Evolutionary conservation across 2,797 vertebrate genomes (phyloP), one percentile per base, ranked within the genome.

Genomic region (Enteromius thamalakanensis): DNA sequence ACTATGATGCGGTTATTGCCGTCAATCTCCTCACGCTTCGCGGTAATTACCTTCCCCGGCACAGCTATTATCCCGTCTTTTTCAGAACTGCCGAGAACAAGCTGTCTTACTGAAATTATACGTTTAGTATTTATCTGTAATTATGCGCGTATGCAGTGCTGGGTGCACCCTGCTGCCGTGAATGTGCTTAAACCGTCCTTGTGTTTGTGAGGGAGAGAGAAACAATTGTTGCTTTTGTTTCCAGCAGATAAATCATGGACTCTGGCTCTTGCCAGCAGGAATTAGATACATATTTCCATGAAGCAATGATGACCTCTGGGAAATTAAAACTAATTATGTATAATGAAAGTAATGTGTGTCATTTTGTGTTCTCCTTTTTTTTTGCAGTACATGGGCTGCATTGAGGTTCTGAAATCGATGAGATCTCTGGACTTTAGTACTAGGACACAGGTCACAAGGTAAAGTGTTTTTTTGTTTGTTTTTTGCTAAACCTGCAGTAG

Each of bases 381-480:
- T 81, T 85, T 90, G 21, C 90, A 99, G 97, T 99, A 99, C 90
- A 98, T 99, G 97, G 98, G 98, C 82, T 99, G 98, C 90, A 98
- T 99, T 1, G 97, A 98, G 91, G 97, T 99, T 76, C 89, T 97
- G 76, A 97, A 96, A 80, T 99, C 98, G 19, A 99, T 99, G 98
- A 95, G 98, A 29, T 98, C 97, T 19, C 92, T 99, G 81, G 97
- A 99, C 90, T 99, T 99, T 91, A 98, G 94, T 92, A 99, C 97
- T 0, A 93, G 98, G 72, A 99, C 98, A 8, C 98, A 98, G 89
- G 97, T 99, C 90, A 99, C 98, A 76, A 98, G 97, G 98, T 99
- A 95, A 87, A 86, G 12, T 45, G 64, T 23, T 58, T 51, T 76
- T 77, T 47, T 53, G 3, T 65, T 67, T 65, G 29, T 2, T 14